These are phyloP conservation scores for Indicator maculatus DNA, from an alignment of 2,113 vertebrate genomes.

Conservation along the genomic window DNA sequence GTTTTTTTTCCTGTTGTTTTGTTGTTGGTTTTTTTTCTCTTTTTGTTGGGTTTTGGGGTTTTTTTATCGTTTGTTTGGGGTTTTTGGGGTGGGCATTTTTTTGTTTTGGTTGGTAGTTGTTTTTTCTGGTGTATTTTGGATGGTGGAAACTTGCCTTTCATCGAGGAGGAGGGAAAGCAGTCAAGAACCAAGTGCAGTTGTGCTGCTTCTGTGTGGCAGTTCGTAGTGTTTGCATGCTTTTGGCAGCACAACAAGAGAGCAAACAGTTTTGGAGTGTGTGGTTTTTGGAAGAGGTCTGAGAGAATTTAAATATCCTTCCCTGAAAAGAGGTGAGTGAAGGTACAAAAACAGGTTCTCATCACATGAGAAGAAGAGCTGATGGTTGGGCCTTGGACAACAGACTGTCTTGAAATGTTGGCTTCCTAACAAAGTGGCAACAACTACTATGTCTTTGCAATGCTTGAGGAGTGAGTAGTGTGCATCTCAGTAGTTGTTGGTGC, in stretches of 20 bases:
- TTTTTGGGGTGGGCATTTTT: no score
- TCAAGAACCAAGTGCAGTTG: not conserved
- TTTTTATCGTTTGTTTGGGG: no score
- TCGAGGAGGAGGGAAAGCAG: not conserved
- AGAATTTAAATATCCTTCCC: not conserved
- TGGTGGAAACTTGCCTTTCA: not conserved
- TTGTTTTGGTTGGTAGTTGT: not conserved
- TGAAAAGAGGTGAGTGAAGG: not conserved
- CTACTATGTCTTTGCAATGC: not conserved
- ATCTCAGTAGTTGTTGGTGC: not conserved
- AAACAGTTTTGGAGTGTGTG: not conserved
- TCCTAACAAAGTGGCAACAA: not conserved
- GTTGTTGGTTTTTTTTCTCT: no score
- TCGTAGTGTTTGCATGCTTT: not conserved
- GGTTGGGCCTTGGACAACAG: not conserved
- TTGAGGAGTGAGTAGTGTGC: not conserved
- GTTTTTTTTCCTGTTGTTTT: not conserved
- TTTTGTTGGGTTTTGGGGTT: no score
- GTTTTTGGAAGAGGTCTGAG: not conserved
- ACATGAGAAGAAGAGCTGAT: not conserved
- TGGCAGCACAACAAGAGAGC: not conserved
- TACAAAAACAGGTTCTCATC: not conserved
- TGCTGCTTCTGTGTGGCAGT: not conserved
- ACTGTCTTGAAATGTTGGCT: slow-evolving; percentile 27
- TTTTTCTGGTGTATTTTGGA: not conserved